phyloP scores from a whole-genome alignment of 2,888 invertebrate species.

The Disparrhopalites patrizii region DNA sequence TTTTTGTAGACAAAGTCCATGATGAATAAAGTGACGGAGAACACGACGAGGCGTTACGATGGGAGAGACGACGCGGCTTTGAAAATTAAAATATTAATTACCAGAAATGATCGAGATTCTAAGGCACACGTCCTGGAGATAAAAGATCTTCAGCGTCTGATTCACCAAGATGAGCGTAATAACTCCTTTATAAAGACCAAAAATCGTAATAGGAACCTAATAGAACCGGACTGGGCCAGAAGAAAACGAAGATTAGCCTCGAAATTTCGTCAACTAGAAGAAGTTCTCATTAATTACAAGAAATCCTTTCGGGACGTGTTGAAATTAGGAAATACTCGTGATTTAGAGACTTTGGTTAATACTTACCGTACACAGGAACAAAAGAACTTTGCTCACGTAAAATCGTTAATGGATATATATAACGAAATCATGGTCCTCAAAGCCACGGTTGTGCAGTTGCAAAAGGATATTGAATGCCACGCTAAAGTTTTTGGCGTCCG shows the following conservation, averaged over 20 bases:
- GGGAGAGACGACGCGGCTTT: slow-evolving; percentile 18
- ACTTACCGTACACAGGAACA: slow-evolving; percentile 24
- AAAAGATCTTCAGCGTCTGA: slow-evolving; percentile 17
- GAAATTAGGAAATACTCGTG: slow-evolving; percentile 4
- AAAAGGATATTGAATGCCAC: slow-evolving; percentile 17
- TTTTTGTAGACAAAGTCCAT: slow-evolving; percentile 6
- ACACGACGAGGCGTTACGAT: slow-evolving; percentile 17
- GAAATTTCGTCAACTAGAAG: slow-evolving; percentile 7
- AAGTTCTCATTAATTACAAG: background rate
- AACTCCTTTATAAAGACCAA: slow-evolving; percentile 19
- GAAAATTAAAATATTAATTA: slow-evolving; percentile 14
- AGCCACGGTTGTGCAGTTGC: slow-evolving; percentile 8
- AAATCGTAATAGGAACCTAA: slow-evolving; percentile 3
- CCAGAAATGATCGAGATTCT: slow-evolving; percentile 18
- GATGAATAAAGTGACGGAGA: slow-evolving; percentile 19
- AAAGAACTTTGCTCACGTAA: slow-evolving; percentile 24
- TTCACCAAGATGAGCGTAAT: slow-evolving; percentile 19
- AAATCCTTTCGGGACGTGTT: slow-evolving; percentile 14
- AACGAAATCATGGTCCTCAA: slow-evolving; percentile 25
- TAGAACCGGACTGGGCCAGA: slow-evolving; percentile 18
- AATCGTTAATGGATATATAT: slow-evolving; percentile 24
- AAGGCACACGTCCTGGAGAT: slow-evolving; percentile 20
- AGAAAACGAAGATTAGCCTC: background rate
- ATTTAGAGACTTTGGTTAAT: slow-evolving; percentile 14
- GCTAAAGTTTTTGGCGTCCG: slow-evolving; percentile 13